A percentile compares a stretch with the other conserved stretches of the same genome.
Evolutionary conservation across 2,113 vertebrate genomes (phyloP).

Genomic region (Pelodiscus sinensis): DNA sequence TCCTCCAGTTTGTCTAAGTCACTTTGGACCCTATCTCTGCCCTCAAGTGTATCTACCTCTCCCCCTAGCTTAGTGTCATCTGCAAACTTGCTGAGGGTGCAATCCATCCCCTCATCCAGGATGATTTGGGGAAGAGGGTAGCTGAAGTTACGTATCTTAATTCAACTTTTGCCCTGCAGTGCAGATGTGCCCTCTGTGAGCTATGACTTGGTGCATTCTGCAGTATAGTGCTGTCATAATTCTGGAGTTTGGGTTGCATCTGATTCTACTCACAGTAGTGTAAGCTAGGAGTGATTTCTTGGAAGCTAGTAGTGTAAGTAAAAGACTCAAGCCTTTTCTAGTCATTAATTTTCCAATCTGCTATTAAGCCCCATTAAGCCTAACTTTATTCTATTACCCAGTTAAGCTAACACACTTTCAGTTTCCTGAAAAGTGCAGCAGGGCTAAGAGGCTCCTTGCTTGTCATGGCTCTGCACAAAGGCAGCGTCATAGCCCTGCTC

Average conservation of each 20-base stretch:
- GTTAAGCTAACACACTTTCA: constrained; percentile 24
- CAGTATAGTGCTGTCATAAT: background rate
- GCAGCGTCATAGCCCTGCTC: too few relatives aligned
- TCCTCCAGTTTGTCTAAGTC: too few relatives aligned
- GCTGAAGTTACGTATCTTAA: too few relatives aligned
- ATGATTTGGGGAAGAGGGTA: too few relatives aligned
- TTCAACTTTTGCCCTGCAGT: too few relatives aligned
- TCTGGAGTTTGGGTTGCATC: background rate
- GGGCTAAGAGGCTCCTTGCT: too few relatives aligned
- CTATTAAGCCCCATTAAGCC: constrained; percentile 17
- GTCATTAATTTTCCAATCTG: background rate
- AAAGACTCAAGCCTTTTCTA: background rate
- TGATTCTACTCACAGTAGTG: background rate
- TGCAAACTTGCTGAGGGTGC: too few relatives aligned
- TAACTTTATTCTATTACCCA: background rate
- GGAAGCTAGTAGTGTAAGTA: background rate
- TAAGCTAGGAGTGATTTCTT: background rate
- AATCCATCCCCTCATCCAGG: too few relatives aligned
- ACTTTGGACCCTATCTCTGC: too few relatives aligned
- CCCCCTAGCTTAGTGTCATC: too few relatives aligned
- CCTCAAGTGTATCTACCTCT: too few relatives aligned
- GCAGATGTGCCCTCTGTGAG: background rate
- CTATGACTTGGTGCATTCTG: background rate
- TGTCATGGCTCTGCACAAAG: too few relatives aligned
- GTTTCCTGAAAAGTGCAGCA: background rate